These are phyloP conservation scores for Pachymerium ferrugineum DNA, from an alignment of 2,888 invertebrate species.

Conservation along the genomic window DNA sequence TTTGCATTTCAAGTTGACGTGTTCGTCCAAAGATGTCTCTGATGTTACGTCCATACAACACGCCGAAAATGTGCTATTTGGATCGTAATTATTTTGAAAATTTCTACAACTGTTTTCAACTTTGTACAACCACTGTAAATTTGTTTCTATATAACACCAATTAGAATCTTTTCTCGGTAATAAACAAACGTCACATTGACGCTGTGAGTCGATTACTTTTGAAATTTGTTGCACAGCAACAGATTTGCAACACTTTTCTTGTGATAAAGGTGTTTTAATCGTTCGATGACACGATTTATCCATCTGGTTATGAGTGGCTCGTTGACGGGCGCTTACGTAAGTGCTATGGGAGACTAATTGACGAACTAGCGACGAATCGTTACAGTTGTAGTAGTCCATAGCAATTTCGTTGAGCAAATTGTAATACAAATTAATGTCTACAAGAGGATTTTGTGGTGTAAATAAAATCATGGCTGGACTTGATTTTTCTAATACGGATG, in stretches of 20 bases:
- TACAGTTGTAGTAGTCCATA: conserved; percentile 66
- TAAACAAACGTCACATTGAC: not conserved
- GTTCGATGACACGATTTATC: no score
- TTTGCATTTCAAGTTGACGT: not conserved
- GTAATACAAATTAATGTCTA: conserved; percentile 60
- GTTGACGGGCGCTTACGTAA: not conserved
- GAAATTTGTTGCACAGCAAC: conserved; percentile 35
- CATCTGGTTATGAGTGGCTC: no score
- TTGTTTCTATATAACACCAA: no score
- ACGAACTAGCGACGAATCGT: conserved; percentile 51
- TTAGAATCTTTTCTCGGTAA: no score
- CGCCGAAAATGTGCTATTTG: not conserved
- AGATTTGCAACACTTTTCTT: conserved; percentile 37
- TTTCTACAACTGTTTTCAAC: not conserved
- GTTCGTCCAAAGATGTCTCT: not conserved
- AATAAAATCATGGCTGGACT: conserved; percentile 71
- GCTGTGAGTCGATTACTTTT: conserved; percentile 16
- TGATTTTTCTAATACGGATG: conserved; percentile 58
- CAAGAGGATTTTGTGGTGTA: conserved; percentile 68
- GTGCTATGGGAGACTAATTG: not conserved
- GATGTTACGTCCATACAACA: not conserved
- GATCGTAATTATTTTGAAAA: not conserved
- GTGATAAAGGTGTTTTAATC: no score
- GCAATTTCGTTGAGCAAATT: conserved; percentile 67
- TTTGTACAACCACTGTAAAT: not conserved